phyloP scores from a whole-genome alignment of 1,140 invertebrate species.

The Tetragonula clypearis region DNA sequence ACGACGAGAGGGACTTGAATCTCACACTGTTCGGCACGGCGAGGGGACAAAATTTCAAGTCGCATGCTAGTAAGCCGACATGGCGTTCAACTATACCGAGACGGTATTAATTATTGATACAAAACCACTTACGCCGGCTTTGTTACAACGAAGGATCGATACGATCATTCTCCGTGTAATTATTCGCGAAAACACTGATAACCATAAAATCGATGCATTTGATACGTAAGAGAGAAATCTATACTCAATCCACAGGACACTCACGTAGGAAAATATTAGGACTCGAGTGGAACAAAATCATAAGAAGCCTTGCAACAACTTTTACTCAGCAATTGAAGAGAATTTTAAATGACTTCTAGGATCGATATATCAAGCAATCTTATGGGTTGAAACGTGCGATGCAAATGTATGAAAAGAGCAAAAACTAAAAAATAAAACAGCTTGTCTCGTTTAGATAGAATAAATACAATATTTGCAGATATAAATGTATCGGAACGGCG shows the following conservation, averaged over 20 bases:
- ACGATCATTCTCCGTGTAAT: constrained; percentile 19
- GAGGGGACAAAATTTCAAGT: background rate
- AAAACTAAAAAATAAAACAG: background rate
- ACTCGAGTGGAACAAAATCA: background rate
- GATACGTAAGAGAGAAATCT: background rate
- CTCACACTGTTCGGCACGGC: background rate
- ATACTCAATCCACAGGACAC: background rate
- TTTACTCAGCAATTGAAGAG: background rate
- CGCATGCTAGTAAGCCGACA: background rate
- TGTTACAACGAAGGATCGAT: constrained; percentile 37
- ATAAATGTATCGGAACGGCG: background rate
- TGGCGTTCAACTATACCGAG: constrained; percentile 20
- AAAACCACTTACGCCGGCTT: background rate
- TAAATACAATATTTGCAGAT: background rate
- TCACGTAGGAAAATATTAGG: background rate
- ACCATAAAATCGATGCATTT: background rate
- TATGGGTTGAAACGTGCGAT: too few relatives aligned
- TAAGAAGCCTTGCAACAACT: background rate
- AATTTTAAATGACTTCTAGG: background rate
- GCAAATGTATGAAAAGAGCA: background rate
- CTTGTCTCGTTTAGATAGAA: background rate
- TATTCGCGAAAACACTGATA: constrained; percentile 32
- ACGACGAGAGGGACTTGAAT: background rate
- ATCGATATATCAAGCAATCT: background rate
- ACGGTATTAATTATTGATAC: constrained; percentile 35